Conservation (phyloP, 2,113 vertebrate genomes). For the Lathamus discolor region DNA sequence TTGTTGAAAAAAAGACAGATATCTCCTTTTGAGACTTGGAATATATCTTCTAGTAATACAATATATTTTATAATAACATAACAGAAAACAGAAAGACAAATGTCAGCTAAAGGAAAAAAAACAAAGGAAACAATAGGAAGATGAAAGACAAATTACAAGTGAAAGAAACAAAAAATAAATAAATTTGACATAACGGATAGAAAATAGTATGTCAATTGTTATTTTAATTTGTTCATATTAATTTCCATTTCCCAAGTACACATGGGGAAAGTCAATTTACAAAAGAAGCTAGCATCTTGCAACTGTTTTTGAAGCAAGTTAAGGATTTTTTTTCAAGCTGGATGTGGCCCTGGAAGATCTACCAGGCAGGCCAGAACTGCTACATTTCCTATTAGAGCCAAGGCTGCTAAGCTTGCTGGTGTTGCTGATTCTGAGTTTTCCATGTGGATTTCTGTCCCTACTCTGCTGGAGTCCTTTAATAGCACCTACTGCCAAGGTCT, state of each 20-base stretch:
- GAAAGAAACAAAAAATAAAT: not conserved
- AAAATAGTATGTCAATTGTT: not conserved
- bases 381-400: not conserved
- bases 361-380: not conserved
- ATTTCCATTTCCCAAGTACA: not conserved
- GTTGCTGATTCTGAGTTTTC: not conserved
- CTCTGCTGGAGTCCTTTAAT: not conserved
- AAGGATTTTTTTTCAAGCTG: not conserved
- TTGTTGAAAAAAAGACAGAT: not conserved
- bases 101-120: not conserved
- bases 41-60: not conserved
- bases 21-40: not conserved
- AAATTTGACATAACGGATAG: not conserved
- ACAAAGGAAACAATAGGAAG: not conserved
- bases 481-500: not conserved
- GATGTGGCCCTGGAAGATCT: not conserved
- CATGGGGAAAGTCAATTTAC: not conserved
- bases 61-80: not conserved
- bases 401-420: not conserved
- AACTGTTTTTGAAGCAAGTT: not conserved
- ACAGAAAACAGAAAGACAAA: not conserved
- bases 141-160: not conserved
- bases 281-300: not conserved
- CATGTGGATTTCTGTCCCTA: not conserved
- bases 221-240: not conserved